These are phyloP conservation scores for Anoplopoma fimbria DNA, from an alignment of 2,113 vertebrate species.

Conservation along the genomic window DNA sequence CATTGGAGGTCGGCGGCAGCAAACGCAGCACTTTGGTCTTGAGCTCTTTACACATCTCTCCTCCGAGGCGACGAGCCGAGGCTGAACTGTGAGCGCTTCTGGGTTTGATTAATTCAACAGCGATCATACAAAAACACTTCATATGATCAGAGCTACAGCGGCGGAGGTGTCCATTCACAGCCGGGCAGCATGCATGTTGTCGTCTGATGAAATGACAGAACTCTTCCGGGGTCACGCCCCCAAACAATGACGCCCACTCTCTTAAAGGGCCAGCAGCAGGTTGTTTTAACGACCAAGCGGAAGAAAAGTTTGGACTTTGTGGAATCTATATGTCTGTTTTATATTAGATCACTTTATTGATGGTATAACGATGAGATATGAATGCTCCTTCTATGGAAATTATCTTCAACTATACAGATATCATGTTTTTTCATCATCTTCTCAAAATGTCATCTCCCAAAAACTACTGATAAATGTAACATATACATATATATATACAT, in stretches of 20 bases:
- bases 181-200: conserved; percentile 24
- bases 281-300: neutral
- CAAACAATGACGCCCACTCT: conserved; percentile 8
- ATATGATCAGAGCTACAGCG: conserved; percentile 15
- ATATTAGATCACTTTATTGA: neutral
- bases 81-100: conserved; percentile 27
- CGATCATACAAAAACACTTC: conserved; percentile 13
- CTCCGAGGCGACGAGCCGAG: conserved; percentile 1
- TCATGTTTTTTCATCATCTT: neutral
- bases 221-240: conserved; percentile 78
- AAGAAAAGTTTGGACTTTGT: neutral
- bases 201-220: conserved; percentile 12
- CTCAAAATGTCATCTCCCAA: neutral
- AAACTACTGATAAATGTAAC: neutral
- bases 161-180: too few relatives aligned
- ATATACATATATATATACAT: too few relatives aligned
- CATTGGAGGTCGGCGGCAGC: conserved; percentile 33
- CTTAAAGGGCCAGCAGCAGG: conserved; percentile 64
- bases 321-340: neutral
- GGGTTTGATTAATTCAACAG: neutral
- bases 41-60: conserved; percentile 78
- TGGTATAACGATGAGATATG: neutral
- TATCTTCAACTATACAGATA: neutral
- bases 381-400: too few relatives aligned
- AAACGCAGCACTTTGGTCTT: conserved; percentile 78